phyloP scores from a whole-genome alignment of 2,113 vertebrate genomes.

The Eudyptes chrysolophus region DNA sequence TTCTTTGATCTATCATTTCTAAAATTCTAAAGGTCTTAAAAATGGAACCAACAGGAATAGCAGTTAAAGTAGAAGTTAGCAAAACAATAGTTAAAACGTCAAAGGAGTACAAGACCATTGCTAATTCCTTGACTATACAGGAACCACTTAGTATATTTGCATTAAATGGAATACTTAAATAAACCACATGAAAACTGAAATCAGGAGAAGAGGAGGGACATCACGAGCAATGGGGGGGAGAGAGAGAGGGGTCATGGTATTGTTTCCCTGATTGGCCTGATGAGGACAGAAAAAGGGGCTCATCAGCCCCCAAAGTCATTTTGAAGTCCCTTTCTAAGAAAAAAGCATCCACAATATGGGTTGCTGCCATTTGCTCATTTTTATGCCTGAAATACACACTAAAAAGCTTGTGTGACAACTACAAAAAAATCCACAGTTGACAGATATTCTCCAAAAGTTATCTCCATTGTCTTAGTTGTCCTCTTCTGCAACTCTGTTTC shows the following conservation, averaged over 20 bases:
- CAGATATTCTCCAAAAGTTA: neutral
- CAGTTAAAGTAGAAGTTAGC: neutral
- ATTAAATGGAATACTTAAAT: neutral
- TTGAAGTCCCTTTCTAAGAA: neutral
- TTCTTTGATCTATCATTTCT: neutral
- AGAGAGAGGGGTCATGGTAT: neutral
- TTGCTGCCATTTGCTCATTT: neutral
- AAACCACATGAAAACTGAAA: neutral
- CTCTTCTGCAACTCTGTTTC: neutral
- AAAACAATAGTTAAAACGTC: neutral
- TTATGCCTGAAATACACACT: neutral
- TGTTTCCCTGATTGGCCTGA: neutral
- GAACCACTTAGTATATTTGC: neutral
- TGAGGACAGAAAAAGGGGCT: neutral
- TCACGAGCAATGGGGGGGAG: neutral
- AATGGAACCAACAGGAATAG: neutral
- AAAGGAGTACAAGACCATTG: neutral
- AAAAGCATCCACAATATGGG: neutral
- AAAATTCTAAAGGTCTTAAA: neutral
- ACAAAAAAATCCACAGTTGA: fast-evolving
- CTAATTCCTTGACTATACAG: neutral
- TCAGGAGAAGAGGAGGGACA: neutral
- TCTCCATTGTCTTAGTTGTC: neutral
- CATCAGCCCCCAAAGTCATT: neutral
- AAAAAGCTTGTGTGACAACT: neutral